These are phyloP conservation scores for Furcula furcula DNA, from an alignment of 2,888 invertebrate genomes.

Conservation along the genomic window DNA sequence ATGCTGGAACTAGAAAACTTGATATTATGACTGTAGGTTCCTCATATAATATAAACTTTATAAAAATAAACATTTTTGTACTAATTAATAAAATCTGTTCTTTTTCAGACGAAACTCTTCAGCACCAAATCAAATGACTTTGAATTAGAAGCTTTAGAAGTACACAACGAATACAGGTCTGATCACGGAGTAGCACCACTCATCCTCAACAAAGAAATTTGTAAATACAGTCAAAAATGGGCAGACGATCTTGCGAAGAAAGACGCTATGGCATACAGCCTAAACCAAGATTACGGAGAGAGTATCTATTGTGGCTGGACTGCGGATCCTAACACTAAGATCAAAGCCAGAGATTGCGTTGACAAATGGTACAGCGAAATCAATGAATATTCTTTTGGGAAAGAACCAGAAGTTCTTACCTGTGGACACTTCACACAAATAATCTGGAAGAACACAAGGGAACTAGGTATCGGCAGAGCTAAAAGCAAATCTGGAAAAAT, in stretches of 20 bases:
- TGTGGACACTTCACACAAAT: constrained; percentile 90
- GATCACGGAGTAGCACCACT: constrained; percentile 73
- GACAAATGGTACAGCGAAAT: constrained; percentile 90
- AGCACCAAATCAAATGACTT: constrained; percentile 62
- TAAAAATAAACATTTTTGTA: background rate
- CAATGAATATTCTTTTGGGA: constrained; percentile 85
- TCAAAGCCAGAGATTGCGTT: constrained; percentile 85
- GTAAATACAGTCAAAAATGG: constrained; percentile 86
- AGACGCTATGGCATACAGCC: constrained; percentile 84
- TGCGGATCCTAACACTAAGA: constrained; percentile 83
- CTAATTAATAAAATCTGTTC: no score
- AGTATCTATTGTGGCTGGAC: constrained; percentile 88
- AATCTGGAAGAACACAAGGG: constrained; percentile 89
- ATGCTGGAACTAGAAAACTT: no score
- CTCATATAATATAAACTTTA: no score
- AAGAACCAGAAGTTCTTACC: constrained; percentile 83
- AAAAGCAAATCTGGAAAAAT: constrained; percentile 89
- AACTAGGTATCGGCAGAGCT: constrained; percentile 89
- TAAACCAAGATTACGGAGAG: constrained; percentile 84
- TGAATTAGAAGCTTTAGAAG: constrained; percentile 65
- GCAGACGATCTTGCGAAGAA: constrained; percentile 85
- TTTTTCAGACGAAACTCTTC: constrained; percentile 70
- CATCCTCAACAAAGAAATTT: constrained; percentile 83
- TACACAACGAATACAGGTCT: constrained; percentile 66
- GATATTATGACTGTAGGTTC: no score